A percentile compares a stretch with the other conserved stretches of the same genome.
These are phyloP conservation scores for Tuberolachnus salignus DNA, from an alignment of 2,888 invertebrate genomes.

Conservation along the genomic window DNA sequence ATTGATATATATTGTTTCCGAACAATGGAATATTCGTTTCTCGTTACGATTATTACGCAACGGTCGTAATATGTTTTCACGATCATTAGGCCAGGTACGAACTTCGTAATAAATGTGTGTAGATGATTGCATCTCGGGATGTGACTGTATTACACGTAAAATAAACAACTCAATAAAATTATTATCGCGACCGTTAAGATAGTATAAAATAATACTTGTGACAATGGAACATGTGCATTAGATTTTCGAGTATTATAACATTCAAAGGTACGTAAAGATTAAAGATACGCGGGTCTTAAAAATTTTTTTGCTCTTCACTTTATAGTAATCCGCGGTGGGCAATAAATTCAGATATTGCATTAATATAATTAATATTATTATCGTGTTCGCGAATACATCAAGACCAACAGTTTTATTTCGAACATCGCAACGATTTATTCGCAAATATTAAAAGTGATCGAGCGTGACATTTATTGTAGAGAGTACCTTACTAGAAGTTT, in stretches of 20 bases:
- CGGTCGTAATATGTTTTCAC: too few species aligned
- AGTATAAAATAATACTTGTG: too few species aligned
- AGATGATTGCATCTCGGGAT: too few species aligned
- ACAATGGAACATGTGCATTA: too few species aligned
- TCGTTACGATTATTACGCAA: too few species aligned
- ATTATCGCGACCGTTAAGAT: too few species aligned
- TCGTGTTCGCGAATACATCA: background rate
- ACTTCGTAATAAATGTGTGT: too few species aligned
- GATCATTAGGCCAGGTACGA: too few species aligned
- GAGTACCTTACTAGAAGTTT: background rate
- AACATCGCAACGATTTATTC: background rate
- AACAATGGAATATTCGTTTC: too few species aligned
- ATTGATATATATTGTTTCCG: too few species aligned
- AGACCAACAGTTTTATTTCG: background rate
- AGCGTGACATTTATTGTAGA: background rate
- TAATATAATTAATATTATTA: background rate
- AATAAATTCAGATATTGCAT: slow-evolving; percentile 28
- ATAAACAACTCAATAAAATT: too few species aligned
- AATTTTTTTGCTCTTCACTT: slow-evolving; percentile 22
- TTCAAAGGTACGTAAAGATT: slow-evolving; percentile 18
- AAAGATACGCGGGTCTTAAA: background rate
- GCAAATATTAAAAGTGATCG: background rate
- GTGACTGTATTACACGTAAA: too few species aligned
- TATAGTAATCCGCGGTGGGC: background rate
- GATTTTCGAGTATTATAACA: slow-evolving; percentile 35